Percentiles rank a stretch among this genome's conserved stretches.
phyloP scores from a whole-genome alignment of 2,888 invertebrate genomes.

The Leucophenga montana region DNA sequence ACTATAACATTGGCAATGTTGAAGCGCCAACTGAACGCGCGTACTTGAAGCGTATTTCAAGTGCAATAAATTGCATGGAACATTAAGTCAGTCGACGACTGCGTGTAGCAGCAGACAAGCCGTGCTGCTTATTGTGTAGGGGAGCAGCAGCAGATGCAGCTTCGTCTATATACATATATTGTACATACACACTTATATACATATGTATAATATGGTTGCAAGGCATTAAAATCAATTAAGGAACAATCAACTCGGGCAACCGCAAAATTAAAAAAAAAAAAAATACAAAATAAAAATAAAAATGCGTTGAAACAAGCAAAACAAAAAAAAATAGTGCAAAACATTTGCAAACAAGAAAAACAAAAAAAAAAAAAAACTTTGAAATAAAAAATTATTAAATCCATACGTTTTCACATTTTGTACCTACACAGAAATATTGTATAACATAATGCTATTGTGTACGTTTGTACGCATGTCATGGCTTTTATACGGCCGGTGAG shows the following conservation, averaged over 20 bases:
- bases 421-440: too few relatives aligned
- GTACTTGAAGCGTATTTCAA: slow-evolving; percentile 44
- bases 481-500: too few relatives aligned
- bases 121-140: too few relatives aligned
- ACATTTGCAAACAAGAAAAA: background rate
- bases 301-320: background rate
- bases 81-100: slow-evolving; percentile 22
- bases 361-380: background rate
- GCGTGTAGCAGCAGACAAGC: too few relatives aligned
- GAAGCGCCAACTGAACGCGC: slow-evolving; percentile 11
- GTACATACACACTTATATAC: background rate
- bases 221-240: slow-evolving; percentile 62
- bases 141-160: slow-evolving; percentile 9
- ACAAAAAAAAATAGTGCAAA: background rate
- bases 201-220: slow-evolving; percentile 33
- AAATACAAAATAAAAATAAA: background rate
- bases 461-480: too few relatives aligned
- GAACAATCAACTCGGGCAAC: slow-evolving; percentile 59
- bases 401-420: too few relatives aligned
- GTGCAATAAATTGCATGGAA: slow-evolving; percentile 23
- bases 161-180: slow-evolving; percentile 9
- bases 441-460: too few relatives aligned
- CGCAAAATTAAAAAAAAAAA: slow-evolving; percentile 48
- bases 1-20: background rate
- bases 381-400: background rate